Conservation (phyloP, 2,113 vertebrate genomes). For the Bucco capensis region DNA sequence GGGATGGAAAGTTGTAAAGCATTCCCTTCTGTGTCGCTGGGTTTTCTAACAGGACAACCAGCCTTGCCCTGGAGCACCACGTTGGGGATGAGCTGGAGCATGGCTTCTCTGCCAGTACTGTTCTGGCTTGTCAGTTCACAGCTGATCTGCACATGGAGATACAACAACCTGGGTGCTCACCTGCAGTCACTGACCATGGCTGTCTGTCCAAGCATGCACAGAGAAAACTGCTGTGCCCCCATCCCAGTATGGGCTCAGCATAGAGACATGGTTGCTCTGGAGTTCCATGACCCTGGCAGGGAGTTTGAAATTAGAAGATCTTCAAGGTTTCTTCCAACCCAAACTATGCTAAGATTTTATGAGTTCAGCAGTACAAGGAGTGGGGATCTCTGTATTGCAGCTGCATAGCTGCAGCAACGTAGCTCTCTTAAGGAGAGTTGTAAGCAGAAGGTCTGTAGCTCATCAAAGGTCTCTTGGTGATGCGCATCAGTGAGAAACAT, state of each 20-base stretch:
- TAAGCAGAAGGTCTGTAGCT: not conserved
- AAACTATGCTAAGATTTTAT: not conserved
- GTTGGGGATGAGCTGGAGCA: not conserved
- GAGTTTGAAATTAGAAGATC: not conserved
- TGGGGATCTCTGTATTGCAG: accelerated
- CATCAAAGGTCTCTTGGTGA: not conserved
- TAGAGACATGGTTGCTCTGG: not conserved
- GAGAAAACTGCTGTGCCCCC: not conserved
- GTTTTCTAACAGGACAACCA: not conserved
- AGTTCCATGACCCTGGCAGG: not conserved
- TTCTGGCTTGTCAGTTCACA: not conserved
- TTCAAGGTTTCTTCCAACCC: not conserved
- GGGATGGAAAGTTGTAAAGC: not conserved
- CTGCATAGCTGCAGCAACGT: not conserved
- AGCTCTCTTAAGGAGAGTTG: accelerated
- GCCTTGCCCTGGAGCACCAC: not conserved
- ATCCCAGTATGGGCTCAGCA: accelerated
- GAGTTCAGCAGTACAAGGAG: accelerated
- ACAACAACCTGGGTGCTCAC: not conserved
- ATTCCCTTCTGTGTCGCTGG: conserved; percentile 19
- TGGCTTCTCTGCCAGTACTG: accelerated
- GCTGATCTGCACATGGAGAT: not conserved
- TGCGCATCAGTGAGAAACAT: not conserved
- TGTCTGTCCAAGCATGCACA: not conserved
- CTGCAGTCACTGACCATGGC: not conserved